These are phyloP conservation scores for Anticlea derivata DNA, from an alignment of 2,888 invertebrate species.

Conservation along the genomic window DNA sequence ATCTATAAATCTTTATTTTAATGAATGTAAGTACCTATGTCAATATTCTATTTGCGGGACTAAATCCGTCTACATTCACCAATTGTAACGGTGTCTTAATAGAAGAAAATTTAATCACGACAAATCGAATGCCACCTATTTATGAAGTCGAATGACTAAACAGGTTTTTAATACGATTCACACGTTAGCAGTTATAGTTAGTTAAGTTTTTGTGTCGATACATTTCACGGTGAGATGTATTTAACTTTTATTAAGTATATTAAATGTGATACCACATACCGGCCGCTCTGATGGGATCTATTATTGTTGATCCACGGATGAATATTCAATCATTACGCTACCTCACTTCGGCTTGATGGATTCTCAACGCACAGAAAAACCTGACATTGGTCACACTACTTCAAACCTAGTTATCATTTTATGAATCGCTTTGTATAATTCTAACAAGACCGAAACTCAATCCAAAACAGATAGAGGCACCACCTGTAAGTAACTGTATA, in stretches of 20 bases:
- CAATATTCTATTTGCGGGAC: constrained; percentile 70
- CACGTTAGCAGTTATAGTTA: constrained; percentile 83
- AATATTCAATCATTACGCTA: constrained; percentile 80
- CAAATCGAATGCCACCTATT: constrained; percentile 83
- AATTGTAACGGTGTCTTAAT: constrained; percentile 78
- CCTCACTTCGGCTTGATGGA: constrained; percentile 66
- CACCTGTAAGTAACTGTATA: constrained; percentile 37
- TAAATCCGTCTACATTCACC: constrained; percentile 71
- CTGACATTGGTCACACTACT: constrained; percentile 55
- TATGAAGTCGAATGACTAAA: constrained; percentile 82
- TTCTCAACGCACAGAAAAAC: constrained; percentile 58
- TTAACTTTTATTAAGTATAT: constrained; percentile 77
- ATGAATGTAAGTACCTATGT: constrained; percentile 34
- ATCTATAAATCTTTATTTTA: too few species aligned
- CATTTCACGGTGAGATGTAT: constrained; percentile 83
- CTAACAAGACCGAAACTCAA: constrained; percentile 27
- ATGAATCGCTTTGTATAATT: constrained; percentile 42
- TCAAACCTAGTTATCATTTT: constrained; percentile 49
- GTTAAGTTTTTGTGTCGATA: constrained; percentile 81
- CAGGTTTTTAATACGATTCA: constrained; percentile 84
- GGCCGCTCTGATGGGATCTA: constrained; percentile 79
- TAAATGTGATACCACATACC: constrained; percentile 82
- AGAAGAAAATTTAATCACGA: constrained; percentile 82
- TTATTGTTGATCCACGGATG: constrained; percentile 82
- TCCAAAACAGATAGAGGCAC: constrained; percentile 23